A percentile compares a stretch with the other conserved stretches of the same genome.
These are phyloP conservation scores for Drosophila gaucha DNA, from an alignment of 2,888 invertebrate genomes.

Conservation along the genomic window DNA sequence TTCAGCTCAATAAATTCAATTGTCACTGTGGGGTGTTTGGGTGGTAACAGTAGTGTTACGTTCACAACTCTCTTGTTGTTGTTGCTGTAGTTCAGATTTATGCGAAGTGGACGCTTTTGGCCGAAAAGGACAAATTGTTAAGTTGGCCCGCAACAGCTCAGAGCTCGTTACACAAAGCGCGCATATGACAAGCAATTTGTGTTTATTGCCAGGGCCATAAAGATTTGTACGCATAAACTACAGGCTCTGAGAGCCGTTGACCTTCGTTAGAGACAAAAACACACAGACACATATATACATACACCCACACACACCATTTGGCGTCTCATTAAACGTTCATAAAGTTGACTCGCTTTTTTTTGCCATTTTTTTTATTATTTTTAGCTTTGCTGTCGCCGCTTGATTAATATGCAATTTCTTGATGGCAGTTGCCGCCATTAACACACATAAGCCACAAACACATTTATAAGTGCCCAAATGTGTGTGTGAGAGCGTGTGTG, in stretches of 20 bases:
- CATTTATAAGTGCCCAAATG: slow-evolving; percentile 39
- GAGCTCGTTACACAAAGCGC: slow-evolving; percentile 68
- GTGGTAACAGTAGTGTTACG: slow-evolving; percentile 20
- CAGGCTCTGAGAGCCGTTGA: slow-evolving; percentile 42
- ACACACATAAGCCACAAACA: slow-evolving; percentile 54
- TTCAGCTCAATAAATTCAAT: slow-evolving; percentile 73
- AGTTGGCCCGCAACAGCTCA: slow-evolving; percentile 44
- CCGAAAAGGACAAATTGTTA: slow-evolving; percentile 64
- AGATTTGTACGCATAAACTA: slow-evolving; percentile 59
- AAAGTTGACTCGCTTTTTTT: slow-evolving; percentile 45
- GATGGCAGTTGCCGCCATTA: slow-evolving; percentile 68
- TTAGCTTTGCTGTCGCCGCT: slow-evolving; percentile 48
- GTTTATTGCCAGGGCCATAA: slow-evolving; percentile 75
- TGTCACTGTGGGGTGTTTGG: slow-evolving; percentile 54
- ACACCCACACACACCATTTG: slow-evolving; percentile 44
- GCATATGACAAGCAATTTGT: slow-evolving; percentile 79
- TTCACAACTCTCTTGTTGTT: slow-evolving; percentile 2
- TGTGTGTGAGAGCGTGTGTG: slow-evolving; percentile 18
- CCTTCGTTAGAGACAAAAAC: slow-evolving; percentile 56
- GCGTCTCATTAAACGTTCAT: slow-evolving; percentile 70
- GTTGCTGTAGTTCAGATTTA: slow-evolving; percentile 50
- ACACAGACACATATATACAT: slow-evolving; percentile 13
- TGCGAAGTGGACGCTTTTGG: slow-evolving; percentile 36
- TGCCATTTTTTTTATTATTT: slow-evolving; percentile 20
- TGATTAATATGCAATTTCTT: slow-evolving; percentile 78